phyloP scores from a whole-genome alignment of 2,113 vertebrate genomes.

The Atlantisia rogersi region DNA sequence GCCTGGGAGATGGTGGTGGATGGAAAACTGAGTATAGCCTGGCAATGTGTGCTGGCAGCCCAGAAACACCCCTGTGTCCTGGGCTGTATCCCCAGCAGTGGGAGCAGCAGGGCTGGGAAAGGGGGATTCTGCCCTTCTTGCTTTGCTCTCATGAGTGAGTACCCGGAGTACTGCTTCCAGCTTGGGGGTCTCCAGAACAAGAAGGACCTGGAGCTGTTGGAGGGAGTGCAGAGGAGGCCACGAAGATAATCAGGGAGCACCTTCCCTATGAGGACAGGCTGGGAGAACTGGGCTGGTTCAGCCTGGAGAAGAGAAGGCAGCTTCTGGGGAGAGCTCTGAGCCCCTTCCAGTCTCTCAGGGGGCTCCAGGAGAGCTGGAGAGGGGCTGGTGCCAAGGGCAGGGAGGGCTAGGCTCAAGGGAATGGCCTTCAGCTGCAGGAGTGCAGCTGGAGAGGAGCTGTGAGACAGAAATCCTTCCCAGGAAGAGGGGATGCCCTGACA shows the following conservation, averaged over 20 bases:
- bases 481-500: fast-evolving
- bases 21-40: not conserved
- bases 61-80: fast-evolving
- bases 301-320: not conserved
- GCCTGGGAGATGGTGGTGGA: not conserved
- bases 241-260: fast-evolving
- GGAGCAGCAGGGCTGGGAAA: not conserved
- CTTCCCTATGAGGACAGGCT: not conserved
- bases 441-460: not conserved
- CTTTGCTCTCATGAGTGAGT: not conserved
- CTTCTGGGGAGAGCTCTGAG: fast-evolving
- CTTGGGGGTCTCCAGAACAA: not conserved
- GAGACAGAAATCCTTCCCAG: fast-evolving
- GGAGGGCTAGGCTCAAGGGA: too few relatives aligned
- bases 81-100: fast-evolving
- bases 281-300: not conserved
- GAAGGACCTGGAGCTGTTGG: too few relatives aligned
- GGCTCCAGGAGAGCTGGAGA: not conserved
- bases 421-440: not conserved
- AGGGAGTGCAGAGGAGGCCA: not conserved
- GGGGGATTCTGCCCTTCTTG: not conserved
- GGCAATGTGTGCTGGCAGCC: fast-evolving
- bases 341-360: fast-evolving
- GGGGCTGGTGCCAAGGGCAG: too few relatives aligned
- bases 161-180: fast-evolving